Base-by-base conservation (phyloP, 2,888 invertebrate species). In the Tachina lurida region DNA sequence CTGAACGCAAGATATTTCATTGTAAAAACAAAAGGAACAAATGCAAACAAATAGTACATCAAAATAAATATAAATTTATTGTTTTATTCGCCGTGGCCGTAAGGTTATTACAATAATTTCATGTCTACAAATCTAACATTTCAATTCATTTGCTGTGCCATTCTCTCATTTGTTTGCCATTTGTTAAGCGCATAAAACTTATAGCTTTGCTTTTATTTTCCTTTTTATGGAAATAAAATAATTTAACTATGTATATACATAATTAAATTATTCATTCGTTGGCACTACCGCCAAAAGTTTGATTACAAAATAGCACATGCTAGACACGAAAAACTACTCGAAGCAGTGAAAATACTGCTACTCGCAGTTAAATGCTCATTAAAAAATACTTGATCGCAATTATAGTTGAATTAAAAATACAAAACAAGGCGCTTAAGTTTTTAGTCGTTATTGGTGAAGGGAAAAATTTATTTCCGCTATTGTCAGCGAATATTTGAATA, bases 331-430 rank as follows among this genome's bases (percentile, higher is more conserved):
- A 83, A 77, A 60, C 22, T 45, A 71, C 58, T 65, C 52, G n/a
- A 52, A 60, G 41, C 67, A 67, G 47, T 65, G 52, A 58, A 83
- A 77, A 67, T 73, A 60, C 58, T 60, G 60, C 77, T 54, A 70
- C 60, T 52, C 43, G 45, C 54, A 73, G 71, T 79, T 83, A 86
- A 86, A 80, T 82, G 83, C 74, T 85, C 84, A 87, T 88, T 88
- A 88, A 88, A 88, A 87, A 87, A 88, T 88, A 86, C 74, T 87
- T 87, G 88, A 87, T 82, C 84, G 87, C 89, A 88, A 88, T 88
- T 88, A 89, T 87, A 88, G 89, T 88, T 89, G 89, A 88, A 84
- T 82, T 82, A 45, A 62, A 62, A 41, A 62, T 47, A 79, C 60
- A 83, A 82, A 76, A 67, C 43, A 60, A 60, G 65, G 54, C 81